Evolutionary conservation across 2,113 vertebrate species (phyloP).

Genomic region (Chionodraco myersi): DNA sequence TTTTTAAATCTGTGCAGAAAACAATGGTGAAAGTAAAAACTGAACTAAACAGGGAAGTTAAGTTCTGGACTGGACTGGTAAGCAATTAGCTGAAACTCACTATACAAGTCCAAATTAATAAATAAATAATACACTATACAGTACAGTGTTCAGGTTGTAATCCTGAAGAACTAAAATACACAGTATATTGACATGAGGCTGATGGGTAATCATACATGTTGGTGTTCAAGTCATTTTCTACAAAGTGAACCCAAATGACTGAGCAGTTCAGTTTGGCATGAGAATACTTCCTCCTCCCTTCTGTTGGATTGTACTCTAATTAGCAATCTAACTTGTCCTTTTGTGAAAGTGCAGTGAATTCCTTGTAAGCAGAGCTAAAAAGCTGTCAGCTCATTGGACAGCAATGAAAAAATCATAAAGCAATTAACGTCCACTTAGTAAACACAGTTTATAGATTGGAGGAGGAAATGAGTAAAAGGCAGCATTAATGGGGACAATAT

Average conservation of each 20-base stretch:
- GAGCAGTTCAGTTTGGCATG: constrained; percentile 11
- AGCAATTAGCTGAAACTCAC: not conserved
- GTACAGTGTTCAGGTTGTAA: not conserved
- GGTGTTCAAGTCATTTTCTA: not conserved
- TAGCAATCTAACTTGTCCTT: constrained; percentile 22
- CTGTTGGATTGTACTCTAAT: constrained; percentile 31
- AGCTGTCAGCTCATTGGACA: constrained; percentile 43
- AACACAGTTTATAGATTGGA: constrained; percentile 41
- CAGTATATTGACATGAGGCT: not conserved
- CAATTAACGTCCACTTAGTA: constrained; percentile 60
- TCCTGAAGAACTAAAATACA: not conserved
- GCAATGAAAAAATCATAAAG: constrained; percentile 34
- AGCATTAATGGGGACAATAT: constrained; percentile 43
- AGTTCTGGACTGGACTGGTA: not conserved
- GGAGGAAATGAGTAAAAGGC: constrained; percentile 36
- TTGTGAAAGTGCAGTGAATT: constrained; percentile 31
- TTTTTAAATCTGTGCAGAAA: not conserved
- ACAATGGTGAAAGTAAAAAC: not conserved
- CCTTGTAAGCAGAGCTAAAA: constrained; percentile 17
- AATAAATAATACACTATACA: too few relatives aligned
- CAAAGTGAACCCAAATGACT: constrained; percentile 5
- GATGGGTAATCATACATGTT: not conserved
- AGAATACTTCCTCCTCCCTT: constrained; percentile 1
- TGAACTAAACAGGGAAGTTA: too few relatives aligned
- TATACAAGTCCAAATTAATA: not conserved